A percentile compares a stretch with the other conserved stretches of the same genome.
Conservation (phyloP, 2,797 vertebrate genomes). For the Molossus molossus region DNA sequence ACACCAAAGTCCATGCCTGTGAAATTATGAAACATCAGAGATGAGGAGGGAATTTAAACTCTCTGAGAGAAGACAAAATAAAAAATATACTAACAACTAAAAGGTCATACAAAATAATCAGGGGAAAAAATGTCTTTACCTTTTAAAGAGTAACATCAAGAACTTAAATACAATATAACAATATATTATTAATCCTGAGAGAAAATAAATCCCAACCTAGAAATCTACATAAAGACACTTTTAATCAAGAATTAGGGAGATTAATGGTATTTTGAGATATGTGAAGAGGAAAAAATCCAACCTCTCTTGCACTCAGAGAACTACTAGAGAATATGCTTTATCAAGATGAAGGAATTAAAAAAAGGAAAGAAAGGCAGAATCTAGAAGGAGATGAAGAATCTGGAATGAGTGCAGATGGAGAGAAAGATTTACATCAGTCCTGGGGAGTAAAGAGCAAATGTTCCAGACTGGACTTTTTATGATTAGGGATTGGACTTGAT, state of each 20-base stretch:
- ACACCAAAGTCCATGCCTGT: not conserved
- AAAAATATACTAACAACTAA: not conserved
- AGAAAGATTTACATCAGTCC: not conserved
- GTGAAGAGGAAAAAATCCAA: not conserved
- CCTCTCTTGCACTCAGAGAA: not conserved
- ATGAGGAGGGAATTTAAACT: not conserved
- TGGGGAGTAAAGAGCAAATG: not conserved
- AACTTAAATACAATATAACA: not conserved
- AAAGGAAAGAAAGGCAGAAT: not conserved
- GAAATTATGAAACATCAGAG: not conserved
- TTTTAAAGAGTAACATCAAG: not conserved
- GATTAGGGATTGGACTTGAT: not conserved
- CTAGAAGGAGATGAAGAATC: not conserved
- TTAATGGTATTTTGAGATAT: not conserved
- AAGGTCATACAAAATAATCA: not conserved
- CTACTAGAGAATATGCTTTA: not conserved
- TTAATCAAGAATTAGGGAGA: not conserved
- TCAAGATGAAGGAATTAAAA: not conserved
- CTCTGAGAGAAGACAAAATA: not conserved
- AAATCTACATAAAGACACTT: not conserved
- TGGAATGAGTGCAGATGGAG: not conserved
- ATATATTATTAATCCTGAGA: not conserved
- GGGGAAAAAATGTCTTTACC: not conserved
- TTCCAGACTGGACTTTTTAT: not conserved
- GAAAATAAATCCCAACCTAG: not conserved